Conservation (phyloP, 2,113 vertebrate species). For the Pelmatolapia mariae region DNA sequence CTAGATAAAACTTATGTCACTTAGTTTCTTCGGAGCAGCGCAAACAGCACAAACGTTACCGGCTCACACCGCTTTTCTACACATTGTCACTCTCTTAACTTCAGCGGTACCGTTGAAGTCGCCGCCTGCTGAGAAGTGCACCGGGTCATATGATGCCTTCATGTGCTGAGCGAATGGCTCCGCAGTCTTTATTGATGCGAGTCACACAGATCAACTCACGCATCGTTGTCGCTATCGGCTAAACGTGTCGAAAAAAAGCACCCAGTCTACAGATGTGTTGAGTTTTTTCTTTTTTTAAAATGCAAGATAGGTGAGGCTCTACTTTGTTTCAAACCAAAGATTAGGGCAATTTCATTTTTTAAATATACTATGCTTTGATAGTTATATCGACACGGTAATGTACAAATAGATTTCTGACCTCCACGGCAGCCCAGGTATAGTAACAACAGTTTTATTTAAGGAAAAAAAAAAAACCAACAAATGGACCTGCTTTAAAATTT, state of each 20-base stretch:
- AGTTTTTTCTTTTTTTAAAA: background rate
- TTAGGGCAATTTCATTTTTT: background rate
- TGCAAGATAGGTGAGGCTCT: background rate
- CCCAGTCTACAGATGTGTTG: background rate
- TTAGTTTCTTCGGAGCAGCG: background rate
- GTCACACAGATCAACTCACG: background rate
- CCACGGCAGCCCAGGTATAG: background rate
- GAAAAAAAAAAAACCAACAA: background rate
- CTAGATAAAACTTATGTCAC: background rate
- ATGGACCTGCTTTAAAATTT: too few species aligned
- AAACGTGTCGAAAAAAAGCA: background rate
- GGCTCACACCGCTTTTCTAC: background rate
- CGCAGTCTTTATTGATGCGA: background rate
- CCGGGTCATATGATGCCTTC: conserved; percentile 22
- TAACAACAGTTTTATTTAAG: background rate
- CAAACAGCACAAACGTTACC: background rate
- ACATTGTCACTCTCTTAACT: background rate
- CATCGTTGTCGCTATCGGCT: background rate
- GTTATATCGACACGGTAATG: background rate
- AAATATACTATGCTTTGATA: background rate
- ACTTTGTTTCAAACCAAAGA: background rate
- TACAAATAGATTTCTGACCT: background rate
- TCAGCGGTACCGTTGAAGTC: conserved; percentile 16
- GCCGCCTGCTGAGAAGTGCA: conserved; percentile 7
- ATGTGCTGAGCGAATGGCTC: background rate